Conservation (phyloP, 2,888 invertebrate genomes). For the Phengaris alcon region DNA sequence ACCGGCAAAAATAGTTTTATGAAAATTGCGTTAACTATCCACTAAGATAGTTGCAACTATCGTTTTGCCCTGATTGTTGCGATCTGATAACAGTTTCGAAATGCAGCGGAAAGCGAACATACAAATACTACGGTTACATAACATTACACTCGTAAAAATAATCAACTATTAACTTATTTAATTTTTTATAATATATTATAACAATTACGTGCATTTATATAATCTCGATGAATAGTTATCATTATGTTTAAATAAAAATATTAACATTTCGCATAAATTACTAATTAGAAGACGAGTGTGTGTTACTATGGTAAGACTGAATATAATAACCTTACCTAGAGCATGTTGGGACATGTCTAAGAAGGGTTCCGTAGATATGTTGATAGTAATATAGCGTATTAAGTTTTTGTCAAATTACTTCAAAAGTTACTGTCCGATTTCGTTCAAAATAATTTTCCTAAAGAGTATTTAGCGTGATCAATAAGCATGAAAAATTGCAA, state of each 20-base stretch:
- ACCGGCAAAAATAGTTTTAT: not conserved
- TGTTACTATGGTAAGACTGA: not conserved
- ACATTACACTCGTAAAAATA: constrained; percentile 9
- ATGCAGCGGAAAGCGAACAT: constrained; percentile 33
- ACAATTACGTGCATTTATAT: constrained; percentile 22
- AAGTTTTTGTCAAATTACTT: too few relatives aligned
- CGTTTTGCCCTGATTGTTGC: constrained; percentile 34
- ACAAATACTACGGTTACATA: not conserved
- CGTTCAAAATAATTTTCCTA: too few relatives aligned
- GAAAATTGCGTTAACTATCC: not conserved
- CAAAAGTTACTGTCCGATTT: too few relatives aligned
- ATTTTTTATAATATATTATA: constrained; percentile 4
- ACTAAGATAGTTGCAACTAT: constrained; percentile 15
- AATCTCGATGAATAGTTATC: not conserved
- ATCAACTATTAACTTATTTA: constrained; percentile 23
- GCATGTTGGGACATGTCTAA: too few relatives aligned
- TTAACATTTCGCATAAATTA: not conserved
- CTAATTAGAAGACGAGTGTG: not conserved
- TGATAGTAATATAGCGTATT: too few relatives aligned
- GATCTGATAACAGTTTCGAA: constrained; percentile 41
- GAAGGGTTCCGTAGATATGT: too few relatives aligned
- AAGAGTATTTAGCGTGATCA: too few relatives aligned
- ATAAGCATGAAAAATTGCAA: too few relatives aligned
- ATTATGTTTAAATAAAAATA: not conserved
- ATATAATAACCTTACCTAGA: too few relatives aligned